Percentiles rank a stretch among this genome's conserved stretches.
Conservation (phyloP, 1,140 invertebrate genomes). For the Formica selysi region DNA sequence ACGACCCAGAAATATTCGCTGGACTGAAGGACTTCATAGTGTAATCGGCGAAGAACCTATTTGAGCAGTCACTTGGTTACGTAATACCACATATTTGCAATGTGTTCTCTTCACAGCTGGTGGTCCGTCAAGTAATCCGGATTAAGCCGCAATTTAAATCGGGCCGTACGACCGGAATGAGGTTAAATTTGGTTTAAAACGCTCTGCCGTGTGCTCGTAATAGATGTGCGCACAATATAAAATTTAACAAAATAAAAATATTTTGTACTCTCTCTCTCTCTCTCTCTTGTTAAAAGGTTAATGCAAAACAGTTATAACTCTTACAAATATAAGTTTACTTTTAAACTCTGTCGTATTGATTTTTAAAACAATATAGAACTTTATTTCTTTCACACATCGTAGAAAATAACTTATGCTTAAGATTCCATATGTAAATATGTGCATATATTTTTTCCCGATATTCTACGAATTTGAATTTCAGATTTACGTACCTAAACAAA, state of each 20-base stretch:
- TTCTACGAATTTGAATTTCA: slow-evolving; percentile 37
- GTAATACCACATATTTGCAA: slow-evolving; percentile 37
- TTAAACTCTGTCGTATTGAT: background rate
- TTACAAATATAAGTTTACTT: background rate
- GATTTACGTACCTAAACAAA: slow-evolving; percentile 15
- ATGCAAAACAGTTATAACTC: no score
- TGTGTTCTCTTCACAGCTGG: slow-evolving; percentile 62
- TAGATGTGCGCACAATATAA: background rate
- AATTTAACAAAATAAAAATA: slow-evolving; percentile 6
- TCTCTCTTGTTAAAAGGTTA: background rate
- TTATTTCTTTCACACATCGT: background rate
- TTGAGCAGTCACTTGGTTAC: slow-evolving; percentile 49
- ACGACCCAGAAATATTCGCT: slow-evolving; percentile 17
- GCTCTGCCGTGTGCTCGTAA: slow-evolving; percentile 49
- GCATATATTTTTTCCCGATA: slow-evolving; percentile 25
- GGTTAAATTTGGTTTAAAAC: slow-evolving; percentile 82
- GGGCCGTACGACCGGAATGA: slow-evolving; percentile 37
- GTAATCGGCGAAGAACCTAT: slow-evolving; percentile 51
- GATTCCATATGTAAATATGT: slow-evolving; percentile 32
- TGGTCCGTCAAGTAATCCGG: slow-evolving; percentile 73
- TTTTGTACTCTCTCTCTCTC: background rate
- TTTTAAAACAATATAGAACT: background rate
- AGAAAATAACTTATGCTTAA: background rate
- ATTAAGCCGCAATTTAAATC: slow-evolving; percentile 80
- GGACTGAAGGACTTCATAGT: slow-evolving; percentile 40